Evolutionary conservation across 1,140 invertebrate species (phyloP).

Genomic region (Thrips palmi): DNA sequence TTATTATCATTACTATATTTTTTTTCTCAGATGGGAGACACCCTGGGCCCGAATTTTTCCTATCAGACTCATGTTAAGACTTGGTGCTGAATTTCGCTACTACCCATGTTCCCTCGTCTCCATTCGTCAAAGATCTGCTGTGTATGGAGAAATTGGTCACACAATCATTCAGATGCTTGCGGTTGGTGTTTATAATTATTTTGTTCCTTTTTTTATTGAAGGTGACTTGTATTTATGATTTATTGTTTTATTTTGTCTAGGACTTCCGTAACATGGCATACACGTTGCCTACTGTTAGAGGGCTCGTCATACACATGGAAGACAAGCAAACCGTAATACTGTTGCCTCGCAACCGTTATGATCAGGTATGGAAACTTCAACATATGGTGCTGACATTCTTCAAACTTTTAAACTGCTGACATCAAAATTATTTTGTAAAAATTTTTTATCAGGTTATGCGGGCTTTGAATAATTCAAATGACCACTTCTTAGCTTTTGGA

Average conservation of each 20-base stretch:
- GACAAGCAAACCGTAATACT: slow-evolving; percentile 61
- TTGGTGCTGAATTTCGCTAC: slow-evolving; percentile 74
- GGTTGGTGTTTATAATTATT: slow-evolving; percentile 22
- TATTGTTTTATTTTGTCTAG: slow-evolving; percentile 20
- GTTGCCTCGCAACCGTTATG: slow-evolving; percentile 64
- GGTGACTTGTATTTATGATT: slow-evolving; percentile 24
- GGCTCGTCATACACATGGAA: slow-evolving; percentile 68
- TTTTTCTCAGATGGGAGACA: slow-evolving; percentile 46
- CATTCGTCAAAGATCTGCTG: slow-evolving; percentile 55
- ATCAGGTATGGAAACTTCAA: slow-evolving; percentile 42
- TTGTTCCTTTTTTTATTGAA: slow-evolving; percentile 10
- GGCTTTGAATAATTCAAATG: slow-evolving; percentile 64
- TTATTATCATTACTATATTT: too few species aligned
- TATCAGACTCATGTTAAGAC: slow-evolving; percentile 50
- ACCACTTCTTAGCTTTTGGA: slow-evolving; percentile 69
- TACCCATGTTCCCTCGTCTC: slow-evolving; percentile 76
- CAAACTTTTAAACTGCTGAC: neutral
- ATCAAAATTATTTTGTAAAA: slow-evolving; percentile 6
- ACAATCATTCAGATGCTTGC: slow-evolving; percentile 80
- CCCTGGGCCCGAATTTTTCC: slow-evolving; percentile 78
- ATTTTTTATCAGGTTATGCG: slow-evolving; percentile 38
- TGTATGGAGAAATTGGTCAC: slow-evolving; percentile 76
- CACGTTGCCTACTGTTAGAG: slow-evolving; percentile 56
- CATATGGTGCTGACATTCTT: slow-evolving; percentile 2
- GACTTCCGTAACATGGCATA: slow-evolving; percentile 80